Base-by-base conservation (phyloP, 2,113 vertebrate genomes). In the Alouatta palliata region DNA sequence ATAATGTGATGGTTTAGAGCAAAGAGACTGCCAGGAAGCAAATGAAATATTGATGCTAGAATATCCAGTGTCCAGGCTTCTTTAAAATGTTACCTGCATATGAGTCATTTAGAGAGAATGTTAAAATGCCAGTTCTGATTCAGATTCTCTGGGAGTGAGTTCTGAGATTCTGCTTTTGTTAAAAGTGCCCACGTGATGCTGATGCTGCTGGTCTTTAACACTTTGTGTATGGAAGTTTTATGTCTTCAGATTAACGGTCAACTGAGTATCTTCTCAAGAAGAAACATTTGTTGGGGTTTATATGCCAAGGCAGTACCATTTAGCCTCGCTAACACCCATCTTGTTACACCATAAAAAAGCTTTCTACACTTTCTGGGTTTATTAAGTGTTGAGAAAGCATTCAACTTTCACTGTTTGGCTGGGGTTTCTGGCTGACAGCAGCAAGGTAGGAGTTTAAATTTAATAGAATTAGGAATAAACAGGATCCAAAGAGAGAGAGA, bases 61-160 rank as follows among this genome's bases (percentile, higher is more conserved):
- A 13, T 76, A 94, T 37, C 10, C 3, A 35, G 52, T 49, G 35
- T 10, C 64, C 19, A 17, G 43, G 14, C 14, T 56, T 94, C 27
- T 75, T 66, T 52, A 87, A 47, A 89, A 64, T 71, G 21, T 19
- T 77, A 45, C 25, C 30, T 75, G 19, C 23, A 8, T 73, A 25
- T 19, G 9, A 92, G 13, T 80, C 23, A 83, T 16, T 94, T 87
- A 32, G 35, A 56, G 27, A 30, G 73, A 25, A 8, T 90, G 8
- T 52, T 87, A 91, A 91, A 77, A 89, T 80, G 35, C 52, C 58
- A 83, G 40, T 83, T 95, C 37, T 79, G 37, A 58, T 90, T 79
- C 47, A 92, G 45, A 30, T 45, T 70, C 17, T 79, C 6, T 68
- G 23, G 40, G 17, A 25, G 25, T 79, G 30, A 82, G 4, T 52